Evolutionary conservation across 2,888 invertebrate genomes (phyloP), one percentile per base, ranked within the genome.

Genomic region (Patella pellucida): DNA sequence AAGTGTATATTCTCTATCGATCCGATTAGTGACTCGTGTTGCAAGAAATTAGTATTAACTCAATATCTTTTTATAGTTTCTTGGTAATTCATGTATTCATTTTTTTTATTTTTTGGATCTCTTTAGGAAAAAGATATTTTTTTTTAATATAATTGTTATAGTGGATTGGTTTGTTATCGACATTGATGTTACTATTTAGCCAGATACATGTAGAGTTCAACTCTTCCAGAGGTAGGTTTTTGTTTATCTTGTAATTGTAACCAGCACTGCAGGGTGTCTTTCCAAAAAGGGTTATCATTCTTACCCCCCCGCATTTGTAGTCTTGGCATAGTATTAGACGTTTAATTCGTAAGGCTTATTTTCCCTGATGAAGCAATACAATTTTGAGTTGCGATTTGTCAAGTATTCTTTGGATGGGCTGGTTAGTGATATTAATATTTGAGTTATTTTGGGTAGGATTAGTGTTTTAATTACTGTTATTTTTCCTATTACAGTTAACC

Each of bases 391-490:
- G n/a, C 19, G n/a, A 23, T 62, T 19, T 62, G 19, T 62, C n/a
- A 62, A 15, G 19, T 62, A 62, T 9, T 62, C 62, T 19, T 62
- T 62, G 19, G 62, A 41, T 7, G 41, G 41, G 4, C 41, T 19
- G 19, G 62, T 19, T 19, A 62, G 62, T 62, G 62, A 62, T 19
- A 62, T 62, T 19, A 62, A 12, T 19, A 62, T 19, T 19, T 62
- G n/a, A 15, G 62, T 62, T 62, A 62, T 62, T 62, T 62, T 62
- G 12, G 62, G 62, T 62, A 62, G 11, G 62, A 62, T 19, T 19
- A 62, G 19, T 19, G 62, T 19, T 62, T 62, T 62, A 62, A 62
- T 62, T 19, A 62, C 62, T 19, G 62, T 62, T 19, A 62, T 62
- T 19, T 62, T 62, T 62, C 62, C 62, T 5, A 62, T 62, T n/a